These are phyloP conservation scores for Neelides sp. DNA, from an alignment of 1,140 invertebrate species.

Conservation along the genomic window DNA sequence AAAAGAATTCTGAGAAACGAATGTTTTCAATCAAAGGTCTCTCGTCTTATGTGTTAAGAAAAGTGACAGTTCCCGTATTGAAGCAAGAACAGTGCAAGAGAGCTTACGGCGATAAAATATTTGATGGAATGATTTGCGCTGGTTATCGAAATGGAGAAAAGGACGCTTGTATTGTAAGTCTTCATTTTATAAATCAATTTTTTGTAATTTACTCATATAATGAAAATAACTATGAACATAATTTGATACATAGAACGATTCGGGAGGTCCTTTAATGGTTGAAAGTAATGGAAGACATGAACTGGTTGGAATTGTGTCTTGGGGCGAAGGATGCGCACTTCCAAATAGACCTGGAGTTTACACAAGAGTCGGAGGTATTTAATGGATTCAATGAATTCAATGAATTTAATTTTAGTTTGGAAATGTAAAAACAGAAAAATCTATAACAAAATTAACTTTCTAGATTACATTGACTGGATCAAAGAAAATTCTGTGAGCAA, in stretches of 20 bases:
- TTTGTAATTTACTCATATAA: not conserved
- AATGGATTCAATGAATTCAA: too few relatives aligned
- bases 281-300: conserved; percentile 32
- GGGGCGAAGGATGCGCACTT: conserved; percentile 55
- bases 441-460: too few relatives aligned
- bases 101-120: not conserved
- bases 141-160: conserved; percentile 55
- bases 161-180: conserved; percentile 65
- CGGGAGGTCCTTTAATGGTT: conserved; percentile 10
- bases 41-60: not conserved
- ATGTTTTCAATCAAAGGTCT: not conserved
- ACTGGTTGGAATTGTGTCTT: conserved; percentile 48
- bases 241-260: conserved; percentile 2
- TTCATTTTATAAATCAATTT: not conserved
- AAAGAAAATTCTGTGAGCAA: too few relatives aligned
- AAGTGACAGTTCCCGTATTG: not conserved
- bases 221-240: not conserved
- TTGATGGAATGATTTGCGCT: conserved; percentile 52
- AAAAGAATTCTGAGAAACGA: not conserved
- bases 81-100: not conserved
- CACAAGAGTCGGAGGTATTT: conserved; percentile 8
- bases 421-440: too few relatives aligned
- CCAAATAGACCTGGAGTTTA: conserved; percentile 55
- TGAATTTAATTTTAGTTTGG: too few relatives aligned
- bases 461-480: too few relatives aligned